These are phyloP conservation scores for Acronicta alni DNA, from an alignment of 2,888 invertebrate genomes.

Conservation along the genomic window DNA sequence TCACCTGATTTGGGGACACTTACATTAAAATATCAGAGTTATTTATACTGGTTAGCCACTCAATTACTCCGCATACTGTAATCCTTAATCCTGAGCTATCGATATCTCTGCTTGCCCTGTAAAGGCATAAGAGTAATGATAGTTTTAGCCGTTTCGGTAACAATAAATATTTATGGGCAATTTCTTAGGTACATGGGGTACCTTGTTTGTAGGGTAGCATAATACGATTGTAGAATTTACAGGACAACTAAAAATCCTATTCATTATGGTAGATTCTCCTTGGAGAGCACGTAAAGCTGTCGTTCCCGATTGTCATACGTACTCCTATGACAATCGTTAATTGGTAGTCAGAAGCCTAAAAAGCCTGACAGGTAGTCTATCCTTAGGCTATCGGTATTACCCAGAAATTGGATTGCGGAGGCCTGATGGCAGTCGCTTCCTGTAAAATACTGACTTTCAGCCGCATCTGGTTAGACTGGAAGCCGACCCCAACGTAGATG, in stretches of 20 bases:
- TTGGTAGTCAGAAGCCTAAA: no score
- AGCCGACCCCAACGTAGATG: no score
- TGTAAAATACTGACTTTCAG: no score
- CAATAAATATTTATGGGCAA: slow-evolving; percentile 52
- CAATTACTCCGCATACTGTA: slow-evolving; percentile 27
- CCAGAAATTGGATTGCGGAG: no score
- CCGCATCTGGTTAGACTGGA: no score
- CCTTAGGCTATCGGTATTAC: no score
- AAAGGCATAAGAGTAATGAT: slow-evolving; percentile 42
- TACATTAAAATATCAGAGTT: not conserved
- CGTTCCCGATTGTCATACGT: no score
- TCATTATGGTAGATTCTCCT: no score
- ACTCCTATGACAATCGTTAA: no score
- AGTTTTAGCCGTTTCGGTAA: slow-evolving; percentile 45
- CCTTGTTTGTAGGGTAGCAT: slow-evolving; percentile 36
- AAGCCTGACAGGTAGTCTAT: no score
- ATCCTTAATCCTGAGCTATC: slow-evolving; percentile 33
- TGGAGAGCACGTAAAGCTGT: no score
- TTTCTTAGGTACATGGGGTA: slow-evolving; percentile 40
- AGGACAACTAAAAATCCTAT: not conserved
- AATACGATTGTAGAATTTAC: not conserved
- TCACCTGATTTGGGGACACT: not conserved
- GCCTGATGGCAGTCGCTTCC: no score
- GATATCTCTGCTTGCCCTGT: slow-evolving; percentile 35
- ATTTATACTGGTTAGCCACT: slow-evolving; percentile 15